Percentiles rank a stretch among this genome's conserved stretches.
Conservation (phyloP, 2,113 vertebrate species). For the Ceuthmochares aereus region DNA sequence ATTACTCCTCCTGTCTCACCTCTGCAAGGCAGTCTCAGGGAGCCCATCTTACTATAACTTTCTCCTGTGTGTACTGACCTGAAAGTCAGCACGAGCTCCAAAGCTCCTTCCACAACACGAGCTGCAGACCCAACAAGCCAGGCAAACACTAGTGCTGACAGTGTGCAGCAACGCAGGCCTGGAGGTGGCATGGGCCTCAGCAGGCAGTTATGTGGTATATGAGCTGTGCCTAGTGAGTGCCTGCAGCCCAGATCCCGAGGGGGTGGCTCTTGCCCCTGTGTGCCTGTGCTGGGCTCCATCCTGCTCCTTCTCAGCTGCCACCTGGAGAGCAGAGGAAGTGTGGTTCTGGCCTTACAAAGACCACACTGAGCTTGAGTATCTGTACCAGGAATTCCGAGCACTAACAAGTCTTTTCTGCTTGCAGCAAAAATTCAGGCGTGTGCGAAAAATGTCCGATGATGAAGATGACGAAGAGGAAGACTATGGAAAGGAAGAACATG, state of each 20-base stretch:
- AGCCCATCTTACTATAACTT: not conserved
- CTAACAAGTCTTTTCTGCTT: not conserved
- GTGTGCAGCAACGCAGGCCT: no score
- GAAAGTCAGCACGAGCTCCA: not conserved
- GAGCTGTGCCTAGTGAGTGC: no score
- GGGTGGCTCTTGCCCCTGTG: no score
- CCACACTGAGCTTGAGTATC: not conserved
- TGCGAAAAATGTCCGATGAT: slow-evolving; percentile 94
- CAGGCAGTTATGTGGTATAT: no score
- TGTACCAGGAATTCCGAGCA: not conserved
- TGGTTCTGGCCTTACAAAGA: not conserved
- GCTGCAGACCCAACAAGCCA: not conserved
- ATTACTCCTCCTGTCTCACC: not conserved
- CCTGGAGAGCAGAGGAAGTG: not conserved
- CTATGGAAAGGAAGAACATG: slow-evolving; percentile 85
- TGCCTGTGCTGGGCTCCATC: not conserved
- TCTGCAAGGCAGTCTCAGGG: not conserved
- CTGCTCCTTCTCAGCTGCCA: not conserved
- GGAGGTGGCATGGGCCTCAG: no score
- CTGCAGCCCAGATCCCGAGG: no score
- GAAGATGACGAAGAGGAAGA: slow-evolving; percentile 93
- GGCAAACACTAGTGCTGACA: not conserved
- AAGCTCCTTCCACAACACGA: not conserved
- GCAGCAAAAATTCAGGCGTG: slow-evolving; percentile 94
- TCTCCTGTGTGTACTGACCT: not conserved